Base-by-base conservation (phyloP, 2,888 invertebrate genomes). In the Tiliacea aurago region DNA sequence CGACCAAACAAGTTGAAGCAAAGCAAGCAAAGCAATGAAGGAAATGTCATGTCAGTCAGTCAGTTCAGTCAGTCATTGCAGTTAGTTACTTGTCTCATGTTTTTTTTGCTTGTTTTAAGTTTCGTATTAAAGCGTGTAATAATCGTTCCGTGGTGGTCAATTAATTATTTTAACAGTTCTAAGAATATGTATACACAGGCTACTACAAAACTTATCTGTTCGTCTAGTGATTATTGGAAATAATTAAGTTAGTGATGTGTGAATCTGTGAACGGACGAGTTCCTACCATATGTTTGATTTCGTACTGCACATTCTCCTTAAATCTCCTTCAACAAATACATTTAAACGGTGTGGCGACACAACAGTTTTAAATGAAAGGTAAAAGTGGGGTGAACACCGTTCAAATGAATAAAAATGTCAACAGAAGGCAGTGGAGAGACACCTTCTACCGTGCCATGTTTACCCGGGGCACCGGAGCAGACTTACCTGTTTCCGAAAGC, bases 331-430 rank as follows among this genome's bases (percentile, higher is more conserved):
- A 80, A 76, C 67, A 70, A 84, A 80, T 86, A 91, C 84, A 83
- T 86, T 86, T 89, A 87, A 87, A 89, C 86, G 82, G 86, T 88
- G 89, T 82, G 87, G 87, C 85, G 90, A 89, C 84, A 89, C 81
- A 88, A 87, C 85, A 87, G 87, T 93, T 94, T 94, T 96, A 95
- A 95, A 96, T 96, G 96, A 95, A 91, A 94, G 93, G 92, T 91
- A 93, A 90, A 89, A 91, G 91, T 88, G 86, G 88, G 86, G 89
- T 84, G 87, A 90, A 90, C 90, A 88, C 91, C 91, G 94, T 95
- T 89, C 96, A 97, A 96, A 97, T 97, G 97, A 96, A 94, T 96
- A 96, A 97, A 96, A 95, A 97, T 97, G 97, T 97, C 97, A 96
- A 96, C 97, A 96, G 96, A 96, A 96, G 97, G 96, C 94, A 97